Conservation (phyloP, 2,797 vertebrate species). For the Eremophila alpestris region DNA sequence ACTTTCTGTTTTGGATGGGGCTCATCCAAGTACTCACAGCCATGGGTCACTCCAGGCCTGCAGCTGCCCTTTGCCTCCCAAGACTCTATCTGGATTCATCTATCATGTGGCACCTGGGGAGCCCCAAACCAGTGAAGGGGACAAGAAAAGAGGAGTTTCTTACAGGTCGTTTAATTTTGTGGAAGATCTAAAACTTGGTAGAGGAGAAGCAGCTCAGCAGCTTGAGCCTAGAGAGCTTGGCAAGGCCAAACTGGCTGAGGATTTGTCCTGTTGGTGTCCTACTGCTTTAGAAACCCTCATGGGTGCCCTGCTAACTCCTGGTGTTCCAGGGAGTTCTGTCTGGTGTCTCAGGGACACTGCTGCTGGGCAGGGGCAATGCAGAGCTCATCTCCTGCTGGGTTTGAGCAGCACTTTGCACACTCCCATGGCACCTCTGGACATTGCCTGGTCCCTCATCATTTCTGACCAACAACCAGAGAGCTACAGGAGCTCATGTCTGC, state of each 20-base stretch:
- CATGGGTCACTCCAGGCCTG: background rate
- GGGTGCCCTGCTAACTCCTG: background rate
- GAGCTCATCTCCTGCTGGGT: background rate
- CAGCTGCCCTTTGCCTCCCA: background rate
- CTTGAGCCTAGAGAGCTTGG: background rate
- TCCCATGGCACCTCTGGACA: background rate
- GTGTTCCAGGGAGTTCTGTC: background rate
- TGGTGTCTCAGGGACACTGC: too few species aligned
- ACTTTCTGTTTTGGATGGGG: background rate
- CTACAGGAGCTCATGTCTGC: background rate
- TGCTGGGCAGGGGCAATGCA: accelerated
- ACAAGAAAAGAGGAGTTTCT: background rate
- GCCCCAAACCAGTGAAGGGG: background rate
- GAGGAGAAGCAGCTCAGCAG: background rate
- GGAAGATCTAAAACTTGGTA: background rate
- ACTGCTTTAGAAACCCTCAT: background rate
- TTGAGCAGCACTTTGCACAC: background rate
- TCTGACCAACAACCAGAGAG: background rate
- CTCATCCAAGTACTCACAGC: background rate
- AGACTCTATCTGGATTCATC: background rate
- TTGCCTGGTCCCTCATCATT: accelerated
- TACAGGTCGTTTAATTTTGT: background rate
- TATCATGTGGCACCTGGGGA: background rate
- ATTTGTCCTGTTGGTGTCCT: background rate
- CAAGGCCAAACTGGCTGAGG: background rate